Evolutionary conservation across 2,113 vertebrate genomes (phyloP).

Genomic region (Pheucticus melanocephalus): DNA sequence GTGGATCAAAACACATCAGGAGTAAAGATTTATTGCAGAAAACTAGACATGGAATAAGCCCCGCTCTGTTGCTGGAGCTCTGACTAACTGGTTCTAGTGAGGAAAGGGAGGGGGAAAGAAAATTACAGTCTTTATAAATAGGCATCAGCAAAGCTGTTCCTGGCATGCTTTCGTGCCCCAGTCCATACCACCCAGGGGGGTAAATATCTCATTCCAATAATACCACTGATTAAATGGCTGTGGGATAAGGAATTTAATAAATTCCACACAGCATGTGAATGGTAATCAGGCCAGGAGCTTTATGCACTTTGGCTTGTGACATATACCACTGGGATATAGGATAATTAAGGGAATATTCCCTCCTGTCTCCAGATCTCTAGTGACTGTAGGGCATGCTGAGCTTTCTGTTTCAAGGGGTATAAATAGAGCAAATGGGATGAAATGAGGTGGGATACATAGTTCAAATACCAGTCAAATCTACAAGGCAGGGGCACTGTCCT

Average conservation of each 20-base stretch:
- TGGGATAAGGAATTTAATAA: slow-evolving; percentile 66
- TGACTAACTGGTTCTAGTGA: slow-evolving; percentile 4
- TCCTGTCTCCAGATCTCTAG: slow-evolving; percentile 12
- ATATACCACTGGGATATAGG: not conserved
- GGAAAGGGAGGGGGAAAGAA: not conserved
- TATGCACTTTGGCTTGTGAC: slow-evolving; percentile 42
- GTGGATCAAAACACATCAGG: not conserved
- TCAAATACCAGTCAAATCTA: slow-evolving; percentile 10
- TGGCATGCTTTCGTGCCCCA: slow-evolving; percentile 45
- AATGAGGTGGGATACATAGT: not conserved
- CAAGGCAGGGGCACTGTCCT: not conserved
- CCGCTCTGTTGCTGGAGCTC: slow-evolving; percentile 1
- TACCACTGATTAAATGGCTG: slow-evolving; percentile 45
- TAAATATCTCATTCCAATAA: slow-evolving; percentile 55
- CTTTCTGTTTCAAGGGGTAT: slow-evolving; percentile 22
- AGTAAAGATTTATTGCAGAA: slow-evolving; percentile 35
- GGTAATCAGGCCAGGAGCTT: slow-evolving; percentile 42
- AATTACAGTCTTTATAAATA: slow-evolving; percentile 37
- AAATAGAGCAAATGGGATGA: slow-evolving; percentile 12
- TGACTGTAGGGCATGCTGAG: not conserved
- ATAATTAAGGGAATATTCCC: slow-evolving; percentile 54
- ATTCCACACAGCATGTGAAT: slow-evolving; percentile 50
- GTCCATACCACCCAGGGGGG: slow-evolving; percentile 28
- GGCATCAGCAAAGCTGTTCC: slow-evolving; percentile 37
- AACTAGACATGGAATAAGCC: slow-evolving; percentile 16